Conservation (phyloP, 2,113 vertebrate species). For the Eretmochelys imbricata region DNA sequence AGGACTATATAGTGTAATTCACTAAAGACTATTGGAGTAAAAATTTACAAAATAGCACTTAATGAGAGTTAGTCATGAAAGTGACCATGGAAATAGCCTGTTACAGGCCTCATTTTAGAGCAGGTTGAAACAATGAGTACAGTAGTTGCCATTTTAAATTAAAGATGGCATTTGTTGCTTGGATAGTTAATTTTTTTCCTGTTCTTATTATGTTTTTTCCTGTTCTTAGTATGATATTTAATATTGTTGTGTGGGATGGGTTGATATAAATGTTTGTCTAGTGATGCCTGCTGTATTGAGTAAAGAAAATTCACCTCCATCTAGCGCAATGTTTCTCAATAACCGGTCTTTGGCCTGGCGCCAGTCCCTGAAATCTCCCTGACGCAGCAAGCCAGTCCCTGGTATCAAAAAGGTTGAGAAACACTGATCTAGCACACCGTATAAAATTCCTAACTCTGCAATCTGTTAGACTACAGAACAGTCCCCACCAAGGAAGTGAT, state of each 20-base stretch:
- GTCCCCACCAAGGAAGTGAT: not conserved
- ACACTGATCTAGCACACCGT: not conserved
- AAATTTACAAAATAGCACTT: not conserved
- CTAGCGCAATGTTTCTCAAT: not conserved
- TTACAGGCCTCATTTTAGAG: not conserved
- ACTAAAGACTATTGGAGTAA: not conserved
- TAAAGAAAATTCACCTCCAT: not conserved
- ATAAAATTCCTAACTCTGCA: not conserved
- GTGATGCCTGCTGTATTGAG: not conserved
- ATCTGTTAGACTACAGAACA: not conserved
- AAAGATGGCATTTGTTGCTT: not conserved
- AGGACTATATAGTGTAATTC: accelerated
- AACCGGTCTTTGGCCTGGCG: not conserved
- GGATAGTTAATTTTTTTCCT: not conserved
- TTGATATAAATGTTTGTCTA: not conserved
- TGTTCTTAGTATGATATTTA: not conserved
- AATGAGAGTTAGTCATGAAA: not conserved
- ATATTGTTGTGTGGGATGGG: not conserved
- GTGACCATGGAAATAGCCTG: not conserved
- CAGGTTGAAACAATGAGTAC: not conserved
- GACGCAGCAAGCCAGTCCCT: not conserved
- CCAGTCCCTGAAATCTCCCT: not conserved
- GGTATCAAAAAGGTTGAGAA: not conserved
- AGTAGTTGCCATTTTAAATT: not conserved
- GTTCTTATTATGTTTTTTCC: not conserved